Evolutionary conservation across 1,140 invertebrate species (phyloP), one percentile per base, ranked within the genome.

Genomic region (Geopemphigus sp.): DNA sequence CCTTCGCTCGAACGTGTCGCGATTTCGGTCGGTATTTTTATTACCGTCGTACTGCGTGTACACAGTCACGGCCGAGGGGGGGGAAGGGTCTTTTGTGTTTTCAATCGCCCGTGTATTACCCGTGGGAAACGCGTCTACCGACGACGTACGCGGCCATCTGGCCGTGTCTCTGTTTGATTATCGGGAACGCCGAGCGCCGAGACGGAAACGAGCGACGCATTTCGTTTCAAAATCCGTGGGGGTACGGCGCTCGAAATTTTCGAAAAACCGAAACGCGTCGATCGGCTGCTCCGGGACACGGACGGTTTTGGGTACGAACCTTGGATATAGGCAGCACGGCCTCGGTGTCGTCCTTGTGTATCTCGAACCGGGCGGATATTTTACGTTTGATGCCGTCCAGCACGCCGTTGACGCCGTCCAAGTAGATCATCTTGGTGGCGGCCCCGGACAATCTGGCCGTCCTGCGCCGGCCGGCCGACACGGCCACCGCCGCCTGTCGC

Each of bases 281-380:
- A n/a, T n/a, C n/a, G n/a, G n/a, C n/a, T n/a, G n/a, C n/a, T n/a
- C n/a, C n/a, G n/a, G n/a, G n/a, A n/a, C n/a, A n/a, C n/a, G n/a
- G n/a, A n/a, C n/a, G n/a, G n/a, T n/a, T n/a, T n/a, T n/a, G n/a
- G n/a, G n/a, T n/a, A n/a, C n/a, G 86, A 87, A 95, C 95, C 91
- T 97, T 97, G 53, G 95, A 94, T 84, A 98, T 96, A 10, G 95
- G 95, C 32, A 98, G 88, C 39, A 98, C 94, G 3, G 94, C 93
- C 86, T 97, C 94, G 56, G 96, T 95, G 84, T 96, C 94, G 85
- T 98, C 95, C 85, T 97, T 97, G 84, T 96, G 93, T 82, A 97
- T 93, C 84, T 96, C 93, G 5, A 97, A 88, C 81, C 93, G 88
- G 6, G 93, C 92, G 63, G 91, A 91, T n/a, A 93, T 85, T 84